Percentiles rank a stretch among this genome's conserved stretches.
phyloP scores from a whole-genome alignment of 2,797 vertebrate genomes.

The Ateles fusciceps region DNA sequence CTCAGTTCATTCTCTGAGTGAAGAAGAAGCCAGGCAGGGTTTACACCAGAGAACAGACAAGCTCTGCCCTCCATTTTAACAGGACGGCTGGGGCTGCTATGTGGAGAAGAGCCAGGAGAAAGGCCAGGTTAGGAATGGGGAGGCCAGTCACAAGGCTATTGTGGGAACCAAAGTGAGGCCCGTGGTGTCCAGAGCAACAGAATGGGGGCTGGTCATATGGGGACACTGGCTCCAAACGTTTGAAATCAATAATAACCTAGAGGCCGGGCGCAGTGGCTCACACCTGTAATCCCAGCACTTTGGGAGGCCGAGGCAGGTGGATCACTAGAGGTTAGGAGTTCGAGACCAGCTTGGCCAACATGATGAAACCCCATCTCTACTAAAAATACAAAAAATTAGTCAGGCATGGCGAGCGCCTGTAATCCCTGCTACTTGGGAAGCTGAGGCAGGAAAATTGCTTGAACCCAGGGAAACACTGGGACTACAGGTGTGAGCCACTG shows the following conservation, averaged over 20 bases:
- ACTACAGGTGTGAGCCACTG: neutral
- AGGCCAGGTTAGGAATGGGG: neutral
- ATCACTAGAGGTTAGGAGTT: neutral
- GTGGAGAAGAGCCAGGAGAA: neutral
- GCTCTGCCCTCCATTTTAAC: neutral
- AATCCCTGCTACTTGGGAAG: neutral
- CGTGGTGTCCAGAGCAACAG: neutral
- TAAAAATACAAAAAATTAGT: neutral
- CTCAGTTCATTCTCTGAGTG: neutral
- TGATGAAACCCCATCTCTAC: neutral
- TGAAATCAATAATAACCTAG: neutral
- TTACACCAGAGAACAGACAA: neutral
- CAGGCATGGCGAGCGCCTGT: neutral
- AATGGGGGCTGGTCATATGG: neutral
- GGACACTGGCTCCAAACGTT: neutral
- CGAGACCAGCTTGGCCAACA: neutral
- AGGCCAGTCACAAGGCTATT: neutral
- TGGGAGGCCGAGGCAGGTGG: neutral
- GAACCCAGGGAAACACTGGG: neutral
- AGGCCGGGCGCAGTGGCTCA: neutral
- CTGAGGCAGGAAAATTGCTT: too few species aligned
- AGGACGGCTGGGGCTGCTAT: neutral
- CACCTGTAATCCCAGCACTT: neutral
- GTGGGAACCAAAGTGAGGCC: neutral
- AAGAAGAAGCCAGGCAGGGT: neutral